Evolutionary conservation across 2,888 invertebrate species (phyloP).

Genomic region (Caenorhabditis virilis): DNA sequence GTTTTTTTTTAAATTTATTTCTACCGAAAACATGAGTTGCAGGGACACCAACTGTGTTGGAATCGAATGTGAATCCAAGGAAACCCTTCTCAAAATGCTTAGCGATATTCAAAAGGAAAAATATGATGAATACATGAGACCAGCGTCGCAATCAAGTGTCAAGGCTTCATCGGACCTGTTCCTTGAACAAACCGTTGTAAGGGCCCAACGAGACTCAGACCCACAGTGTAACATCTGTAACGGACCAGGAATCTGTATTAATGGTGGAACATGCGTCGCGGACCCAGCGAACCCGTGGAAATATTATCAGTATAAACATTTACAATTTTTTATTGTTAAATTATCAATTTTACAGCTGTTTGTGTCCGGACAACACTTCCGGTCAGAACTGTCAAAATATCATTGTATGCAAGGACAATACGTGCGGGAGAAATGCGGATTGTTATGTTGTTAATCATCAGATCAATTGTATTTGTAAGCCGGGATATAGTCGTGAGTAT

Average conservation of each 20-base stretch:
- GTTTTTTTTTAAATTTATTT: no score
- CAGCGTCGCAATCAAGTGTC: no score
- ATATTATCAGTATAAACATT: conserved; percentile 43
- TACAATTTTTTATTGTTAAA: no score
- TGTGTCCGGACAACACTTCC: conserved; percentile 75
- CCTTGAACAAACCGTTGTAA: no score
- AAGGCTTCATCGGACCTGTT: no score
- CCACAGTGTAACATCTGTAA: conserved; percentile 36
- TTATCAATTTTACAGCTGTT: conserved; percentile 51
- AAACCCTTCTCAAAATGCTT: conserved; percentile 33
- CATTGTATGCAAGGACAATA: conserved; percentile 35
- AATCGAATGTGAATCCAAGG: conserved; percentile 33
- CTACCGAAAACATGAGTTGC: no score
- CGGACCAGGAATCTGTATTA: conserved; percentile 41
- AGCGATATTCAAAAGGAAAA: conserved; percentile 26
- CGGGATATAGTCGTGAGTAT: conserved; percentile 46
- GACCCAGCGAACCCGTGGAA: conserved; percentile 35
- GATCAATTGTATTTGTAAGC: conserved; percentile 55
- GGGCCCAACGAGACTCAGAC: no score
- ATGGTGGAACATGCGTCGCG: conserved; percentile 47
- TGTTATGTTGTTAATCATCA: conserved; percentile 56
- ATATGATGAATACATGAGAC: conserved; percentile 27
- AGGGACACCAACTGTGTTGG: no score
- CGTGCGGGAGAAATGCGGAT: conserved; percentile 53
- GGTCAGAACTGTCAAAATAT: conserved; percentile 77